Evolutionary conservation across 2,888 invertebrate species (phyloP), one percentile per base, ranked within the genome.

Genomic region (Hirtodrosophila trivittata): DNA sequence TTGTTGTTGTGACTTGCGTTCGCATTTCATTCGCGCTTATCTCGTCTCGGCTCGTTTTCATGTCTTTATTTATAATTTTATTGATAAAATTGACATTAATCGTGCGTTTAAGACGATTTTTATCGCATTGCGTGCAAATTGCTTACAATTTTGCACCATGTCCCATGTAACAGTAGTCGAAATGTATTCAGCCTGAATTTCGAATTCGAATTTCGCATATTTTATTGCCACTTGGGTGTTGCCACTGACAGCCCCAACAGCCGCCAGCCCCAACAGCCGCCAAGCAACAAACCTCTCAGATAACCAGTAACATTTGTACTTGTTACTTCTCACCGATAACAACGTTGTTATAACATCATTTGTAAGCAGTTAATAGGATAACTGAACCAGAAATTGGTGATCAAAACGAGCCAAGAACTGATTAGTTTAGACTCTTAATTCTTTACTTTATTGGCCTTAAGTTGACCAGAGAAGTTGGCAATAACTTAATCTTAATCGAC

Each of bases 11-110:
- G 83, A 85, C 75, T 78, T 37, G 66, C 59, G 75, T 77, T 85
- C 78, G 66, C 80, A 85, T 85, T 80, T 82, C 82, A 69, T 82
- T 72, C 60, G 76, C 64, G 63, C 84, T 77, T 77, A 77, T 77
- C 77, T 59, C 76, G 65, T 7, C 86, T 75, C 86, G 86, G 80
- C 85, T 81, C 86, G 83, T 81, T 81, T 81, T 83, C 83, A 81
- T 81, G 86, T 86, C 87, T 89, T 86, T 87, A 87, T 86, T 86
- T 87, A 80, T 80, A 80, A 89, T 89, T 89, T 89, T 89, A 89
- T 89, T 89, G 89, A 89, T 86, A 89, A 89, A 87, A 89, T 89
- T 89, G 88, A 86, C 72, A 73, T 73, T 70, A 80, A 85, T 87
- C 86, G 86, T 73, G 81, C 82, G 77, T 83, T 82, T 88, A 86